Evolutionary conservation across 2,113 vertebrate genomes (phyloP).

Genomic region (Phocoena sinus): DNA sequence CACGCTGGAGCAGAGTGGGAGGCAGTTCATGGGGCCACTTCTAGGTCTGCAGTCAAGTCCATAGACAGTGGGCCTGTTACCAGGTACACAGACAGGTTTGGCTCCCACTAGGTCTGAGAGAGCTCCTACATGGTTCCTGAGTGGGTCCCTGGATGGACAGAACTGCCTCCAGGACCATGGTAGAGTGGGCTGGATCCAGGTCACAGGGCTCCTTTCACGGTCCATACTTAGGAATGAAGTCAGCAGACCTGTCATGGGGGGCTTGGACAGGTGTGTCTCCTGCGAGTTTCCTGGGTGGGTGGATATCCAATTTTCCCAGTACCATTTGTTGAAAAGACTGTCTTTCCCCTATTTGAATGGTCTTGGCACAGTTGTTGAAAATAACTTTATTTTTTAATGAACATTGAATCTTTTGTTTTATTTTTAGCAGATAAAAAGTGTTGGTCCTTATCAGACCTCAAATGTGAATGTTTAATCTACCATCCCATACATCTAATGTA

Average conservation of each 20-base stretch:
- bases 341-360: not conserved
- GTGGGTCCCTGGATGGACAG: too few species aligned
- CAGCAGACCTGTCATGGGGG: not conserved
- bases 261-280: not conserved
- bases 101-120: not conserved
- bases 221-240: not conserved
- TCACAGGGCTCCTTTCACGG: not conserved
- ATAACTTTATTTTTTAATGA: not conserved
- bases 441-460: not conserved
- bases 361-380: not conserved
- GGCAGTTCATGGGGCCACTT: not conserved
- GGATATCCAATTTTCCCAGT: not conserved
- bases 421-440: not conserved
- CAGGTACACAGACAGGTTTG: not conserved
- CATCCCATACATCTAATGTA: not conserved
- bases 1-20: not conserved
- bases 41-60: not conserved
- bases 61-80: not conserved
- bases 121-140: not conserved
- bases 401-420: not conserved
- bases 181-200: not conserved
- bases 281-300: not conserved
- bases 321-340: not conserved
- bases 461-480: not conserved
- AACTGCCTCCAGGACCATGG: not conserved